Percentiles rank a stretch among this genome's conserved stretches.
These are phyloP conservation scores for Phalanger gymnotis DNA, from an alignment of 2,797 vertebrate species.

Conservation along the genomic window DNA sequence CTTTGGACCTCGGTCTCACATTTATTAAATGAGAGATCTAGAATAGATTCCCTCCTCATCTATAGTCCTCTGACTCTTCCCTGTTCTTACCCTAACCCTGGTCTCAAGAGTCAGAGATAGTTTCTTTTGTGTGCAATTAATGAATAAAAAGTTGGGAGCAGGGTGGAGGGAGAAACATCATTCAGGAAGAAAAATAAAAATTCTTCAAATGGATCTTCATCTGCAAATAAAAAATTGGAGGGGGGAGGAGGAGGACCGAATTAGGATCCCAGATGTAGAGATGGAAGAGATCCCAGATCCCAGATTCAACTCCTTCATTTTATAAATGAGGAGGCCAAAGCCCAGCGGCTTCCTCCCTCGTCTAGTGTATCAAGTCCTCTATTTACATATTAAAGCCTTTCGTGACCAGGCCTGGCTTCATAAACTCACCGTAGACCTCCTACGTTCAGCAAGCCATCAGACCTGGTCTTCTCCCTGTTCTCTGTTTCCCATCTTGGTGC, in stretches of 20 bases:
- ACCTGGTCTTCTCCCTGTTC: neutral
- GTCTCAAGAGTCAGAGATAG: neutral
- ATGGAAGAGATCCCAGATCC: neutral
- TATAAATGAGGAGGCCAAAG: neutral
- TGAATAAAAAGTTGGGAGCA: neutral
- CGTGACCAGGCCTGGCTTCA: neutral
- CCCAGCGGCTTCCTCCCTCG: neutral
- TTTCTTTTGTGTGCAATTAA: neutral
- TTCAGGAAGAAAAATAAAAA: neutral
- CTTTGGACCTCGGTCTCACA: neutral
- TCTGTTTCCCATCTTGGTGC: neutral
- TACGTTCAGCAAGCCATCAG: neutral
- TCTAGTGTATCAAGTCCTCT: neutral
- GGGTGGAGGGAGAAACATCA: fast-evolving
- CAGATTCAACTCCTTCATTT: neutral
- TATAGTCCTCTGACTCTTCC: neutral
- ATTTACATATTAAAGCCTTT: neutral
- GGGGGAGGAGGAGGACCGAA: neutral
- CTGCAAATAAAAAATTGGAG: neutral
- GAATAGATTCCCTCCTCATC: neutral
- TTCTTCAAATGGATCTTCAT: neutral
- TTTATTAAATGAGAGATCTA: neutral
- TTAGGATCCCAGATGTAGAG: neutral
- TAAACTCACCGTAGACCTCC: neutral
- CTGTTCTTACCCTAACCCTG: neutral